Conservation (phyloP, 2,113 vertebrate genomes). For the Ammodytes dubius region DNA sequence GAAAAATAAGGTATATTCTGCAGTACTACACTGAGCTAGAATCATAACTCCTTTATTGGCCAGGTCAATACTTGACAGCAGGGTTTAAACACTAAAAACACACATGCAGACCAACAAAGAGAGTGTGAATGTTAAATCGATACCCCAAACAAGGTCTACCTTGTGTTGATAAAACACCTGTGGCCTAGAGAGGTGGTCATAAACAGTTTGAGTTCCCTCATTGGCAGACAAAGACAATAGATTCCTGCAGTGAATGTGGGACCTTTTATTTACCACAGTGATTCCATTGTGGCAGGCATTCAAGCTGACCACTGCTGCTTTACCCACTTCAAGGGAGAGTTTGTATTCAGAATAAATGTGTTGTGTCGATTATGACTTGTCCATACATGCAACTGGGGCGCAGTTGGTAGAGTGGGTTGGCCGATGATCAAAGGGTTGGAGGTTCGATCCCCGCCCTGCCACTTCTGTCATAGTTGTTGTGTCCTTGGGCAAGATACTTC, state of each 20-base stretch:
- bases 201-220: not conserved
- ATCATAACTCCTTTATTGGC: not conserved
- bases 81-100: not conserved
- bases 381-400: too few relatives aligned
- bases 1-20: not conserved
- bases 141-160: not conserved
- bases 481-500: too few relatives aligned
- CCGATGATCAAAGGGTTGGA: too few relatives aligned
- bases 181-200: not conserved
- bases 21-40: not conserved
- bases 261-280: not conserved
- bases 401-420: too few relatives aligned
- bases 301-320: not conserved
- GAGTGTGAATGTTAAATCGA: not conserved
- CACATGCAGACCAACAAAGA: not conserved
- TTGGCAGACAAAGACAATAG: not conserved
- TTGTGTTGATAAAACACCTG: not conserved
- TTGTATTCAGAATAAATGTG: not conserved
- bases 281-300: not conserved
- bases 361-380: not conserved
- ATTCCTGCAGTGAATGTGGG: conserved; percentile 10
- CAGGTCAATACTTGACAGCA: not conserved
- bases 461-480: too few relatives aligned
- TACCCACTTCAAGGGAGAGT: not conserved
- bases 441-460: too few relatives aligned